phyloP scores from a whole-genome alignment of 2,113 vertebrate species.

The Melanerpes formicivorus region DNA sequence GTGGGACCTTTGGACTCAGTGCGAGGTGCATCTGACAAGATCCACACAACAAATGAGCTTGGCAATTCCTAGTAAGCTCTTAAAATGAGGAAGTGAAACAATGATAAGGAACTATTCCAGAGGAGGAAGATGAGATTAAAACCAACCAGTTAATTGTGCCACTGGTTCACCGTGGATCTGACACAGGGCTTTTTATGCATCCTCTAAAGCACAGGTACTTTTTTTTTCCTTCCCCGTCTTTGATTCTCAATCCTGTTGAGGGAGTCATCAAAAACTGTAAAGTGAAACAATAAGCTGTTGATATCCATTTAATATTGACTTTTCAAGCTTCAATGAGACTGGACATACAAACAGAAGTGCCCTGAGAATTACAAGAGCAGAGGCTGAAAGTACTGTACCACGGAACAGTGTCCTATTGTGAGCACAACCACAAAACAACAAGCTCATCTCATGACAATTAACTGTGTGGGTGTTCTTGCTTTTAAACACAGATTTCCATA shows the following conservation, averaged over 20 bases:
- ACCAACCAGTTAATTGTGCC: neutral
- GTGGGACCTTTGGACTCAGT: neutral
- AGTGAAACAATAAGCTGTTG: neutral
- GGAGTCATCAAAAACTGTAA: neutral
- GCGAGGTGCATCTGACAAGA: neutral
- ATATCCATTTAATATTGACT: neutral
- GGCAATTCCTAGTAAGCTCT: neutral
- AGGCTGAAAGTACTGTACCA: neutral
- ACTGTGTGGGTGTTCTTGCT: constrained; percentile 42
- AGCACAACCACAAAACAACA: neutral
- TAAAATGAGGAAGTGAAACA: neutral
- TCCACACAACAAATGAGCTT: neutral
- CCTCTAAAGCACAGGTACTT: neutral
- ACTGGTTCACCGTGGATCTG: neutral
- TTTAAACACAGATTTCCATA: constrained; percentile 28
- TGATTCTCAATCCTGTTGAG: neutral
- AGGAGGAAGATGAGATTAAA: neutral
- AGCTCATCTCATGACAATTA: neutral
- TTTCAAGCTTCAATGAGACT: neutral
- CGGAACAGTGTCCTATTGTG: neutral
- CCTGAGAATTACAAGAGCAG: neutral
- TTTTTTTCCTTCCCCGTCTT: neutral
- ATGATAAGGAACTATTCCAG: neutral
- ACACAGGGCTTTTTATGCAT: neutral
- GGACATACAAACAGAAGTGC: neutral